phyloP scores from a whole-genome alignment of 2,888 invertebrate species.

The Galeruca laticollis region DNA sequence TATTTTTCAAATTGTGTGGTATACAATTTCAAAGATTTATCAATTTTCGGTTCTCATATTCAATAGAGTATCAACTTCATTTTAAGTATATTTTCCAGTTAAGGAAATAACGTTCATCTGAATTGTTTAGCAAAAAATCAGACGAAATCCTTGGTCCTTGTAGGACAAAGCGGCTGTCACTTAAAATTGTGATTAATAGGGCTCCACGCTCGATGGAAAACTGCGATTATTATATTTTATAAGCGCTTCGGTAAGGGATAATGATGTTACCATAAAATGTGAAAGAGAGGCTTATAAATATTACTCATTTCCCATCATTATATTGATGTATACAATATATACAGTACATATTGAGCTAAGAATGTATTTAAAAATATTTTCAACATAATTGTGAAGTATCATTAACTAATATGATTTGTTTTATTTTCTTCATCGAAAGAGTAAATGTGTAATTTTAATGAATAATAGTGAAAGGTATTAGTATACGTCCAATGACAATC shows the following conservation, averaged over 20 bases:
- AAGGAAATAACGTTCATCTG: neutral
- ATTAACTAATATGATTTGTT: too few relatives aligned
- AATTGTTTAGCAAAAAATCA: slow-evolving; percentile 18
- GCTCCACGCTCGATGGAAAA: slow-evolving; percentile 22
- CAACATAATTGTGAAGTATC: too few relatives aligned
- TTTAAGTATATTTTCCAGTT: neutral
- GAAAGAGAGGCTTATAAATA: neutral
- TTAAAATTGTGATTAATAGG: slow-evolving; percentile 31
- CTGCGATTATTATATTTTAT: slow-evolving; percentile 27
- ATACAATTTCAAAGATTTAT: too few relatives aligned
- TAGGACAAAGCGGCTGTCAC: slow-evolving; percentile 31
- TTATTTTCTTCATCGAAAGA: too few relatives aligned
- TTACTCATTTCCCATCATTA: neutral
- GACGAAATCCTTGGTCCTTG: slow-evolving; percentile 14
- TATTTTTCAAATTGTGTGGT: too few relatives aligned
- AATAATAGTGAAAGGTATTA: too few relatives aligned
- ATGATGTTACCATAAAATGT: slow-evolving; percentile 21
- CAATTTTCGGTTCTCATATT: neutral
- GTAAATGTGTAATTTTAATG: too few relatives aligned
- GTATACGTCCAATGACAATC: too few relatives aligned
- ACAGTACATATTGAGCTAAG: neutral
- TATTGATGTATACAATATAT: too few relatives aligned
- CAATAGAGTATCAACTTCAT: neutral
- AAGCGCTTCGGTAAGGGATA: slow-evolving; percentile 26
- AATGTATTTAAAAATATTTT: too few relatives aligned